phyloP scores from a whole-genome alignment of 2,888 invertebrate genomes.

The Smittia aterrima region DNA sequence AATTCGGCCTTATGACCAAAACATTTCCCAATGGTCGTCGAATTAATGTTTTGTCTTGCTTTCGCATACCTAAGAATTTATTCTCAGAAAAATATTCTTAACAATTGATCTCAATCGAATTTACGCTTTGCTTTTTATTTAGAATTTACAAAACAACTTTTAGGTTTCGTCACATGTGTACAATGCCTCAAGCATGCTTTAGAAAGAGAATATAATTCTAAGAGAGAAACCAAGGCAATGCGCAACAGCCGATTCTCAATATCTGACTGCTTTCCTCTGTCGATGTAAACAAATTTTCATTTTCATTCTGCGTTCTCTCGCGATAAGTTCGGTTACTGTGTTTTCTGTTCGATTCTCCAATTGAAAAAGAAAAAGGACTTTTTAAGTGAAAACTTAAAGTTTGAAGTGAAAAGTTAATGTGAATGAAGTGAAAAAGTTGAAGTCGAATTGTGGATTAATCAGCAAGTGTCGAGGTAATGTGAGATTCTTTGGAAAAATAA shows the following conservation, averaged over 20 bases:
- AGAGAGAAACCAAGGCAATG: not conserved
- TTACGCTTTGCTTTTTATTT: too few relatives aligned
- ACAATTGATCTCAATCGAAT: too few relatives aligned
- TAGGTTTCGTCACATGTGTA: too few relatives aligned
- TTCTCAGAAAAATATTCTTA: too few relatives aligned
- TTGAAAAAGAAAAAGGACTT: slow-evolving; percentile 4
- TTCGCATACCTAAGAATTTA: too few relatives aligned
- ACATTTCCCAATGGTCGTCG: too few relatives aligned
- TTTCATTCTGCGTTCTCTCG: slow-evolving; percentile 19
- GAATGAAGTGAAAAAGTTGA: not conserved
- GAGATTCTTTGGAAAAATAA: not conserved
- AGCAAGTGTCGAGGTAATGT: not conserved
- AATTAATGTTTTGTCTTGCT: too few relatives aligned
- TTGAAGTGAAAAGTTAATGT: not conserved
- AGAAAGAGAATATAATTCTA: not conserved
- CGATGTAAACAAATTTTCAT: slow-evolving; percentile 31
- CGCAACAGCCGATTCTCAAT: slow-evolving; percentile 23
- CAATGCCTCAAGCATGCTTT: not conserved
- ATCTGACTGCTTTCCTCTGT: not conserved
- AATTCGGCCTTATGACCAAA: too few relatives aligned
- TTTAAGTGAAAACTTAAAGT: not conserved
- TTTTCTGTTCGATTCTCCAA: slow-evolving; percentile 17
- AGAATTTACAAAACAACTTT: too few relatives aligned
- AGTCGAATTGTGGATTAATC: not conserved
- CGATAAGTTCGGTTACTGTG: slow-evolving; percentile 17